Base-by-base conservation (phyloP, 2,113 vertebrate species). In the Pelvicachromis taeniatus region DNA sequence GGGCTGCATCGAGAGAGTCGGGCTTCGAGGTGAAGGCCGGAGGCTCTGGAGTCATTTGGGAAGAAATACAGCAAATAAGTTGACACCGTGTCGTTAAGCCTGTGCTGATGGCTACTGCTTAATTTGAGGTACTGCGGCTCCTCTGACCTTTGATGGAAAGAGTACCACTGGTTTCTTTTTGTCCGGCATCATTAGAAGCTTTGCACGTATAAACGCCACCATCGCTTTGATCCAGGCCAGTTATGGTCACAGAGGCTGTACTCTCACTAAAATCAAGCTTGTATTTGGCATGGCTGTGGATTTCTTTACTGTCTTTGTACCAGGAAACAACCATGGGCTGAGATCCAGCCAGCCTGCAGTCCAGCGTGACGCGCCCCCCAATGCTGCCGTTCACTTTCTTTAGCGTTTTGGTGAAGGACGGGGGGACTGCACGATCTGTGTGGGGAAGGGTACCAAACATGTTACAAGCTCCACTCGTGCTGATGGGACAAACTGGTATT, bases 291-390 rank as follows among this genome's bases (percentile, higher is more conserved):
- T 95, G 93, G 78, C 95, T 87, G 48, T 94, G 88, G 77, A 99
- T 94, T 89, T 98, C 96, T 88, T 86, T 96, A 7, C 96, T 92
- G 19, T 98, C 96, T 94, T 98, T 99, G 93, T 96, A 98, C 98
- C 98, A 99, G 88, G 96, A 97, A 21, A 98, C 82, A 4, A 90
- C 95, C 95, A 99, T 97, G 1, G 98, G 97, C 91, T 98, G 97
- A 68, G 98, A 99, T 50, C 98, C 98, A 84, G 97, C 96, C 26
- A 98, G 96, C 93, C 97, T 98, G 95, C 98, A 98, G 81, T 99
- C 97, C 93, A 99, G 78, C 4, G 87, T 96, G 42, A 97, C 95
- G 0, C 93, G 83, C 4, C 93, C 78, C 4, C 91, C 96, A 85
- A 98, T 79, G 33, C 95, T 88, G 2, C 95, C 97, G 82, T 97